Conservation (phyloP, 2,797 vertebrate genomes). For the Darevskia nairensis region DNA sequence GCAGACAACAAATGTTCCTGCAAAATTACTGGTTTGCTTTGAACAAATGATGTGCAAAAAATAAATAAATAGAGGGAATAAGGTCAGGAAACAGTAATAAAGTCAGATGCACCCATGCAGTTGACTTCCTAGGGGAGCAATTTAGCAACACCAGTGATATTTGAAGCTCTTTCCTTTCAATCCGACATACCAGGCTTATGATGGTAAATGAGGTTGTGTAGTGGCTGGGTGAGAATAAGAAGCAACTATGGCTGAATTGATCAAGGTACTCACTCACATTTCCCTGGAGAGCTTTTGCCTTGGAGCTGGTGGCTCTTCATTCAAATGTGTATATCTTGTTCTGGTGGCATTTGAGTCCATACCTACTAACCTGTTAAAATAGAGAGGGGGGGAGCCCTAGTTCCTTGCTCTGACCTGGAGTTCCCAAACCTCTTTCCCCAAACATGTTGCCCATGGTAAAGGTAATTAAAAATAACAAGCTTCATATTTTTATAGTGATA, state of each 20-base stretch:
- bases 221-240: slow-evolving; percentile 1
- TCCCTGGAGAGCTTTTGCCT: slow-evolving; percentile 1
- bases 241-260: not conserved
- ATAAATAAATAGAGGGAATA: not conserved
- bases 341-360: not conserved
- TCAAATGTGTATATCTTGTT: slow-evolving; percentile 2
- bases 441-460: not conserved
- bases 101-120: not conserved
- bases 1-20: not conserved
- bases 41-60: not conserved
- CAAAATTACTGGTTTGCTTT: slow-evolving; percentile 20
- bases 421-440: not conserved
- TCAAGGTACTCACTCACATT: not conserved
- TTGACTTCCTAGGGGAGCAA: not conserved
- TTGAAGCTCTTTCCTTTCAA: slow-evolving; percentile 11
- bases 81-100: slow-evolving; percentile 23
- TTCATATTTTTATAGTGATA: not conserved
- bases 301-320: not conserved
- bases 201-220: slow-evolving; percentile 12
- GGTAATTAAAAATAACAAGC: not conserved
- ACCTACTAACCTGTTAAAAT: not conserved
- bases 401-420: not conserved
- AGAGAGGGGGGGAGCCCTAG: not conserved
- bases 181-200: not conserved
- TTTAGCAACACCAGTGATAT: not conserved